These are phyloP conservation scores for Abrostola tripartita DNA, from an alignment of 2,888 invertebrate genomes.

Conservation along the genomic window DNA sequence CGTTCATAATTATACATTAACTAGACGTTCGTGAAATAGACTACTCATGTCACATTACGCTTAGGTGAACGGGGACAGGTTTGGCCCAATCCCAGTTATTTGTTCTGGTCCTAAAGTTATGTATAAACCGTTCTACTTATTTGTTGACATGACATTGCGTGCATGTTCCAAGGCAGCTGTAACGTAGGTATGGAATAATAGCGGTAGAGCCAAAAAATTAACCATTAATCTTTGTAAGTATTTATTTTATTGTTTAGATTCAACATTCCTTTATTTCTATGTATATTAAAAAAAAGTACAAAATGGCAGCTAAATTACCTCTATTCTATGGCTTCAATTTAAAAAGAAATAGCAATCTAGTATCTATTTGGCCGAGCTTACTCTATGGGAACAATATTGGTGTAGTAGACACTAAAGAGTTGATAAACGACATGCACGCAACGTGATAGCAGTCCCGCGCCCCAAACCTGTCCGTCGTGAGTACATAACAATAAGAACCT, in stretches of 20 bases:
- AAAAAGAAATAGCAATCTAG: slow-evolving; percentile 59
- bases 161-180: slow-evolving; percentile 80
- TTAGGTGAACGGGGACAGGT: slow-evolving; percentile 58
- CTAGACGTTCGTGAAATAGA: slow-evolving; percentile 51
- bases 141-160: slow-evolving; percentile 66
- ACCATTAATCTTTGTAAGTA: slow-evolving; percentile 61
- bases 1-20: slow-evolving; percentile 47
- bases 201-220: slow-evolving; percentile 64
- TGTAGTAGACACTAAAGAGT: slow-evolving; percentile 68
- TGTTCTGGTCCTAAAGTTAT: slow-evolving; percentile 33
- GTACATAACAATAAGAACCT: slow-evolving; percentile 48
- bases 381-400: slow-evolving; percentile 86
- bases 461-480: slow-evolving; percentile 65
- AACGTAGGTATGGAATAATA: slow-evolving; percentile 72
- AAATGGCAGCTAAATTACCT: slow-evolving; percentile 81
- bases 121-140: slow-evolving; percentile 48
- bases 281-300: slow-evolving; percentile 67
- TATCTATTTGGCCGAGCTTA: slow-evolving; percentile 83
- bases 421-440: slow-evolving; percentile 74
- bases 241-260: slow-evolving; percentile 66
- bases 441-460: slow-evolving; percentile 44
- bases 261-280: slow-evolving; percentile 66
- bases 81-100: slow-evolving; percentile 52
- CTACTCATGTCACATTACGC: slow-evolving; percentile 44
- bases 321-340: slow-evolving; percentile 65